Evolutionary conservation across 2,797 vertebrate genomes (phyloP), one percentile per base, ranked within the genome.

Genomic region (Poecilia wingei): DNA sequence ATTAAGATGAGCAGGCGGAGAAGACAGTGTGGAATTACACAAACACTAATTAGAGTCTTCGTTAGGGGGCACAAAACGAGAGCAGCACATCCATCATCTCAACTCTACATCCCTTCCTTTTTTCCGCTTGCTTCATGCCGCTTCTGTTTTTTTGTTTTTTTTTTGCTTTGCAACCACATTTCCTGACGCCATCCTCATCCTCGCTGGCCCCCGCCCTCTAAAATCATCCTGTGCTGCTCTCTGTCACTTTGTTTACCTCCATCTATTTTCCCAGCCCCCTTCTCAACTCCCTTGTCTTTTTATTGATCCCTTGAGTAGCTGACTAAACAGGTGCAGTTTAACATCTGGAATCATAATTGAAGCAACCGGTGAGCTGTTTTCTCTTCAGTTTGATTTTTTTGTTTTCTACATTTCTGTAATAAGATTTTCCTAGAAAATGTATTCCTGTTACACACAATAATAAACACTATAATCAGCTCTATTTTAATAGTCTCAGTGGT

Each of bases 21-120:
- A 94, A 96, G 95, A 96, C 96, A 95, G 95, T 95, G 95, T 95
- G 95, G 95, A 96, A 96, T 96, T 96, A 96, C 95, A 96, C 95
- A 96, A 96, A 96, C 95, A 96, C 95, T 96, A 95, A 96, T 96
- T 96, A 96, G 95, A 95, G 94, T 95, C 93, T 96, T 96, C 94
- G 96, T 96, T 96, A 96, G 94, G 95, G 95, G 95, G 94, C 95
- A 96, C 89, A 66, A 91, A 95, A 96, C 81, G 93, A 94, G 94
- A 95, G 92, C 95, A 94, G 91, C 86, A 33, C 95, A 96, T 96
- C 94, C 93, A 96, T 96, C 95, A 95, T 94, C 87, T n/a, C 86
- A 86, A 76, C 84, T 87, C 91, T 91, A 87, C 81, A 94, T 93
- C 87, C 88, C 86, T 92, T 90, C 91, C 85, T 87, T 77, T 80